Percentiles rank a stretch among this genome's conserved stretches.
phyloP scores from a whole-genome alignment of 2,888 invertebrate genomes.

The Danaus chrysippus region DNA sequence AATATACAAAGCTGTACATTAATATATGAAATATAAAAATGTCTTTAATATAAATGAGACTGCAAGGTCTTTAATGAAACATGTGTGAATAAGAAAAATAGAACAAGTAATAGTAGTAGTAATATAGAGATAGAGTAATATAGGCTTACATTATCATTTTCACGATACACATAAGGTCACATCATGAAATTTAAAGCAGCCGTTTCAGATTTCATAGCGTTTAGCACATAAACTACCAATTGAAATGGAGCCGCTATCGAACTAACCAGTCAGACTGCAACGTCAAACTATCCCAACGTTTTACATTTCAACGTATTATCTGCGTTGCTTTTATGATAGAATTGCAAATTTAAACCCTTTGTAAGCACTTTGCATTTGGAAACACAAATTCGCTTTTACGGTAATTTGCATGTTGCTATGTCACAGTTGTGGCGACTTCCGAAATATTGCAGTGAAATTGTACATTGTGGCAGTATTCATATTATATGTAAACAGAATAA shows the following conservation, averaged over 20 bases:
- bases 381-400: conserved; percentile 78
- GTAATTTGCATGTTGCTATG: conserved; percentile 70
- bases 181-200: neutral
- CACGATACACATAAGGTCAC: neutral
- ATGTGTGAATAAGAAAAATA: no score
- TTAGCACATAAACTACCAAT: conserved; percentile 11
- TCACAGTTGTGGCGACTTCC: conserved; percentile 65
- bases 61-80: no score
- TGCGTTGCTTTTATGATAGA: conserved; percentile 71
- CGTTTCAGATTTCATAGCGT: conserved; percentile 17
- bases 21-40: no score
- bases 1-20: conserved; percentile 11
- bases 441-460: conserved; percentile 48
- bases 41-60: no score
- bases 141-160: neutral
- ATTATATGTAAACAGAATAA: conserved; percentile 35
- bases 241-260: conserved; percentile 23
- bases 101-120: no score
- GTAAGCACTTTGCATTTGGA: conserved; percentile 73
- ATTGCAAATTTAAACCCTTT: conserved; percentile 78
- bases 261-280: conserved; percentile 30
- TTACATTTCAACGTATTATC: conserved; percentile 69
- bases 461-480: conserved; percentile 40
- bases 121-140: neutral
- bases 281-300: conserved; percentile 58